Conservation (phyloP, 2,888 invertebrate genomes). For the Perdita meconis region DNA sequence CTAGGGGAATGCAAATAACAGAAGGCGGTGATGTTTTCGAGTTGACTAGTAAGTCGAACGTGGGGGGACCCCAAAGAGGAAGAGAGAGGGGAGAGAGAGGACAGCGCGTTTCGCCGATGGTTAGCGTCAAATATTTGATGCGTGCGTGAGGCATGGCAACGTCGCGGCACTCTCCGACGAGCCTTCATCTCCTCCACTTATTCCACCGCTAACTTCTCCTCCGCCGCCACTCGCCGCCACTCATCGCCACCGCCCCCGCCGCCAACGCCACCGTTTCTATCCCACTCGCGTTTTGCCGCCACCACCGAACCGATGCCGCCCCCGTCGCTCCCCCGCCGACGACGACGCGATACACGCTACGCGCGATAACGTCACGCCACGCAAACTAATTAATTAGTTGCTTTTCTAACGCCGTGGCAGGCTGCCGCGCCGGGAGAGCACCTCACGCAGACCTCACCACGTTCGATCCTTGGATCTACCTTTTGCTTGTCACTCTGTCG, state of each 20-base stretch:
- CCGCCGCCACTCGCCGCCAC: slow-evolving; percentile 40
- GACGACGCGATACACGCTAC: slow-evolving; percentile 55
- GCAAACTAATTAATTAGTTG: slow-evolving; percentile 81
- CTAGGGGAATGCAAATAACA: slow-evolving; percentile 82
- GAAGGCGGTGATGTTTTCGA: slow-evolving; percentile 83
- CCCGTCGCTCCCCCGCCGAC: too few species aligned
- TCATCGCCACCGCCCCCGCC: slow-evolving; percentile 20
- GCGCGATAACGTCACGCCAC: slow-evolving; percentile 75
- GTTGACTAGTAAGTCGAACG: slow-evolving; percentile 80
- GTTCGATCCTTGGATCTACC: background rate
- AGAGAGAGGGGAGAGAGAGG: too few species aligned
- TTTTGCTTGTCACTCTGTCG: slow-evolving; percentile 2
- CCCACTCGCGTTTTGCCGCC: slow-evolving; percentile 12
- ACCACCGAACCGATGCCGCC: slow-evolving; percentile 24
- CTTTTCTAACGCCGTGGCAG: slow-evolving; percentile 74
- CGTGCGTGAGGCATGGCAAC: slow-evolving; percentile 82
- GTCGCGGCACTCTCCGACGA: slow-evolving; percentile 75
- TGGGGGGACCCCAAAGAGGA: slow-evolving; percentile 75
- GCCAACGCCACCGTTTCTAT: slow-evolving; percentile 21
- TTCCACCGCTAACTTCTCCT: slow-evolving; percentile 46
- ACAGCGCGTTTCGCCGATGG: slow-evolving; percentile 82
- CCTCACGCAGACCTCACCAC: slow-evolving; percentile 14
- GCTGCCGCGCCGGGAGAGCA: slow-evolving; percentile 29
- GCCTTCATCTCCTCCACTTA: slow-evolving; percentile 52
- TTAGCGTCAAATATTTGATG: slow-evolving; percentile 84